phyloP scores from a whole-genome alignment of 2,888 invertebrate genomes.

The Petrophora chlorosata region DNA sequence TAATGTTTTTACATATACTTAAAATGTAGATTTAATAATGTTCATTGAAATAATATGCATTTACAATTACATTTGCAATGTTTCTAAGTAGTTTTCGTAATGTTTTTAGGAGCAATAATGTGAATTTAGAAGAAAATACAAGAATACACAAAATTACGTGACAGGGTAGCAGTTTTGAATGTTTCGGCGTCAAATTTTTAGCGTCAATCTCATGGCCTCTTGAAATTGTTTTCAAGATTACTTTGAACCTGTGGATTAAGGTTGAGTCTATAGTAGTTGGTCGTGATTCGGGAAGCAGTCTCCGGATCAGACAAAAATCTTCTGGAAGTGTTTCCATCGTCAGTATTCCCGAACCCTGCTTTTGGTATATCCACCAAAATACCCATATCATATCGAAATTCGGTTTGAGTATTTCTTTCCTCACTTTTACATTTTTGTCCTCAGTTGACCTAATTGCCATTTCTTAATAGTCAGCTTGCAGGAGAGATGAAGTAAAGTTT shows the following conservation, averaged over 20 bases:
- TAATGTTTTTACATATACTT: no score
- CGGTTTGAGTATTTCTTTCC: not conserved
- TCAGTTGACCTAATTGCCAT: not conserved
- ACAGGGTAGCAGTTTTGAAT: no score
- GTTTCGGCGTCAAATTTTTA: no score
- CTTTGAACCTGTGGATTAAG: not conserved
- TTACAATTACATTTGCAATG: no score
- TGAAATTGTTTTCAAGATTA: not conserved
- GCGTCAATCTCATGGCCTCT: not conserved
- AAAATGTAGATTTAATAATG: no score
- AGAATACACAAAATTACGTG: no score
- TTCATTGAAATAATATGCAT: no score
- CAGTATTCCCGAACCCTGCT: conserved; percentile 7
- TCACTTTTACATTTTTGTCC: not conserved
- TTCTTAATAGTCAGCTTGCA: not conserved
- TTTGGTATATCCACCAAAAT: conserved; percentile 2
- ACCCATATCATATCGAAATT: not conserved
- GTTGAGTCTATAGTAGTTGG: not conserved
- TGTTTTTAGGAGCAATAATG: no score
- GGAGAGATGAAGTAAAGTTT: conserved; percentile 11
- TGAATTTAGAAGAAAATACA: no score
- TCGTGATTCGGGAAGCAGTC: not conserved
- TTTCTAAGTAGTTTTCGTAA: no score
- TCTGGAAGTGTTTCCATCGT: conserved; percentile 4
- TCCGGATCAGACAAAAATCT: not conserved